phyloP scores from a whole-genome alignment of 2,797 vertebrate genomes.

The Sebastes ruberrimus region DNA sequence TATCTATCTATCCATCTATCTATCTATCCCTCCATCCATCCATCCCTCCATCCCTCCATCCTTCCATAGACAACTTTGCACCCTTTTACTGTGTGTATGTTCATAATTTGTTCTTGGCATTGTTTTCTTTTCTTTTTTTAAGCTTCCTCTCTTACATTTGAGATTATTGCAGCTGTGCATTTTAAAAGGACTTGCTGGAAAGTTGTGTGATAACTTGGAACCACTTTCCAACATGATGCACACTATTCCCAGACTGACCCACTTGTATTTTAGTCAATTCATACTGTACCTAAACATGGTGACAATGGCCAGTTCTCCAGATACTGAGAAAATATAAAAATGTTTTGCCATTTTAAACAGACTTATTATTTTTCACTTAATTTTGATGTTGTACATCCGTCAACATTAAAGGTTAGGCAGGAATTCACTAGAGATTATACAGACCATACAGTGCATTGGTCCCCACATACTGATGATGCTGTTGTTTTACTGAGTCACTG shows the following conservation, averaged over 20 bases:
- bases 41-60: too few relatives aligned
- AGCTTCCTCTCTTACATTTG: neutral
- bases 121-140: neutral
- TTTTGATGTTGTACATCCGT: neutral
- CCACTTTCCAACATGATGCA: neutral
- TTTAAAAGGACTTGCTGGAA: neutral
- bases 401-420: neutral
- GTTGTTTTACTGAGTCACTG: conserved; percentile 44
- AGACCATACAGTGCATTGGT: neutral
- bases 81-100: neutral
- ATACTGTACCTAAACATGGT: neutral
- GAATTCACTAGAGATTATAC: neutral
- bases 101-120: neutral
- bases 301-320: neutral
- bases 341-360: fast-evolving
- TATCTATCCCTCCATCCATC: neutral
- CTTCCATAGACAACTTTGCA: too few relatives aligned
- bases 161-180: neutral
- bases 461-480: neutral
- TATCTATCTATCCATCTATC: neutral
- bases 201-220: neutral
- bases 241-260: neutral
- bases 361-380: neutral
- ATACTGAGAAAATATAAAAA: neutral
- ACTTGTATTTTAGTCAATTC: neutral